Base-by-base conservation (phyloP, 2,797 vertebrate species). In the Oreonectes daqikongensis region DNA sequence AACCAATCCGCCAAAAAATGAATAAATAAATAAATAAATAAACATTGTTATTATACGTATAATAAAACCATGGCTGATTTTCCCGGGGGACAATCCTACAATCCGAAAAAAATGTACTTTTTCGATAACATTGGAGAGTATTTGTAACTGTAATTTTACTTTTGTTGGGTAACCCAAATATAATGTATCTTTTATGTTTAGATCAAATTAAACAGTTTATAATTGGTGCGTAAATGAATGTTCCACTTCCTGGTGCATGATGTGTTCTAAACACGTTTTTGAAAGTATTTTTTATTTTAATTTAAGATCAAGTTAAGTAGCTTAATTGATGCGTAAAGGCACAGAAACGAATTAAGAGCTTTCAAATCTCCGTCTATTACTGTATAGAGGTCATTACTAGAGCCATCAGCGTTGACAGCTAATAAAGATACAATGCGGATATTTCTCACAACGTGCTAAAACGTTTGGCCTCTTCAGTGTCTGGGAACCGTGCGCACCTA, bases 401-500 rank as follows among this genome's bases (percentile, higher is more conserved):
- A 64, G 48, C 18, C 24, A 69, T 74, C n/a, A 64, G 85, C 46
- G 88, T 81, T 89, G 90, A 92, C 91, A 90, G 88, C 86, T 86
- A 75, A 82, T 87, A 88, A 84, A 83, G 88, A 89, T 90, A 92
- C 90, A 92, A 91, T 88, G 87, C 84, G 86, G 90, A 88, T 92
- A 87, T 89, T 89, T 91, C 91, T 88, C 90, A 90, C 89, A 93
- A 89, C 88, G 91, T 94, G 93, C 90, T 90, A 88, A 90, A 95
- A 87, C 91, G 91, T 95, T 94, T 94, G 93, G 88, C 83, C 86
- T 59, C 76, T 85, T 18, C 78, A 82, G 69, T 83, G 83, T 91
- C 92, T 93, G 94, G 92, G 92, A 94, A 93, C 88, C 0, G 57
- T 11, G 88, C 83, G 89, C 96, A 96, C 94, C 96, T 96, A 95